Evolutionary conservation across 92 coral and sea anemone genomes (phyloP).

Genomic region (Palythoa heliodiscus): DNA sequence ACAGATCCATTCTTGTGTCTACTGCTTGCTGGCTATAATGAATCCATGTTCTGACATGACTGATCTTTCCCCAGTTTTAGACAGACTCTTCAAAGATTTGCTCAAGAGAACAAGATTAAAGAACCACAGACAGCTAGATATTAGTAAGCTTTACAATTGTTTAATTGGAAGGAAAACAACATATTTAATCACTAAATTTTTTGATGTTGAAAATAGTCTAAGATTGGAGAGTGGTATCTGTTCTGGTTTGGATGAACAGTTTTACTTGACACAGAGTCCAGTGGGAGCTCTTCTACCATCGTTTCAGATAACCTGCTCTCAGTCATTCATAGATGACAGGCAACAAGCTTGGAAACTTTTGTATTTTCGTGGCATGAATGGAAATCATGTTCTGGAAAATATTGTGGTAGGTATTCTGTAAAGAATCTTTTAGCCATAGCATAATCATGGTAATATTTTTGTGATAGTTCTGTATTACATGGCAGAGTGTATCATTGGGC

Average conservation of each 20-base stretch:
- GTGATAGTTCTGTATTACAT: neutral
- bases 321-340: constrained; percentile 71
- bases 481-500: too few species aligned
- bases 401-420: constrained; percentile 71
- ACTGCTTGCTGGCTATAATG: constrained; percentile 73
- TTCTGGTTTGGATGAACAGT: constrained; percentile 4
- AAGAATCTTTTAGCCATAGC: neutral
- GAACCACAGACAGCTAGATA: constrained; percentile 50
- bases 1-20: constrained; percentile 45
- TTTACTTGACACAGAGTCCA: constrained; percentile 16
- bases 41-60: constrained; percentile 74
- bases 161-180: constrained; percentile 68
- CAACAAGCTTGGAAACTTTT: constrained; percentile 76
- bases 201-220: constrained; percentile 76
- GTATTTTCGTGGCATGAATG: constrained; percentile 72
- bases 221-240: constrained; percentile 42
- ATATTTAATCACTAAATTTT: constrained; percentile 74
- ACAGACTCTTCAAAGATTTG: constrained; percentile 69
- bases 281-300: constrained; percentile 33
- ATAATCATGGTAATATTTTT: too few species aligned
- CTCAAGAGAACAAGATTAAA: constrained; percentile 54
- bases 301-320: constrained; percentile 66
- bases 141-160: constrained; percentile 77
- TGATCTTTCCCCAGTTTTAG: constrained; percentile 55
- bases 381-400: constrained; percentile 85